A percentile compares a stretch with the other conserved stretches of the same genome.
phyloP scores from a whole-genome alignment of 2,888 invertebrate genomes.

The Diploptera punctata region DNA sequence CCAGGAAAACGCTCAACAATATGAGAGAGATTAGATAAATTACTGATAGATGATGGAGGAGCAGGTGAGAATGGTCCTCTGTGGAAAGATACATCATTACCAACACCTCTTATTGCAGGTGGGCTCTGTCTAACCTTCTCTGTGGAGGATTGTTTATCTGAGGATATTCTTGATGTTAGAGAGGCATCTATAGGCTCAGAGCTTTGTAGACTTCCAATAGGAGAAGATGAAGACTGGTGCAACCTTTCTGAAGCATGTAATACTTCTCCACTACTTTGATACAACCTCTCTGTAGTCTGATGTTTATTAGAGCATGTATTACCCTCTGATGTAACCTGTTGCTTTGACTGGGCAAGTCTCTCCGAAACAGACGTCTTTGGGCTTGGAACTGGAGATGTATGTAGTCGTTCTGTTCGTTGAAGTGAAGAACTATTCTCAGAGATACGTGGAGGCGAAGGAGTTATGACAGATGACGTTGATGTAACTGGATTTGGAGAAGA shows the following conservation, averaged over 20 bases:
- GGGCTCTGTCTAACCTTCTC: slow-evolving; percentile 10
- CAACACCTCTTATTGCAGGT: not conserved
- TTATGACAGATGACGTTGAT: not conserved
- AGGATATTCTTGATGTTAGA: not conserved
- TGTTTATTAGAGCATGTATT: not conserved
- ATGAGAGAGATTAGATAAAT: slow-evolving; percentile 64
- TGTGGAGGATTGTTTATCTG: not conserved
- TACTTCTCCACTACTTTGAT: not conserved
- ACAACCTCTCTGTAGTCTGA: not conserved
- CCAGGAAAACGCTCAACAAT: slow-evolving; percentile 65
- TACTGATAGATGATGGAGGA: slow-evolving; percentile 56
- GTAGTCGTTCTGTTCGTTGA: not conserved
- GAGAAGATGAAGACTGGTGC: not conserved
- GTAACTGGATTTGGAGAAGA: slow-evolving; percentile 20
- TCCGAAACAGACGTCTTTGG: not conserved
- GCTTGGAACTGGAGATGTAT: not conserved
- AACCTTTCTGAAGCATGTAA: not conserved
- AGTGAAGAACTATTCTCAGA: not conserved
- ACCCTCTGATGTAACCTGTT: no score
- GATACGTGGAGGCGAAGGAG: not conserved
- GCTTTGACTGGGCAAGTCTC: not conserved
- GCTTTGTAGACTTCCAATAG: not conserved
- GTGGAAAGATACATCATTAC: slow-evolving; percentile 32
- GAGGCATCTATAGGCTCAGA: not conserved
- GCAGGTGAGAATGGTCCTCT: slow-evolving; percentile 39